phyloP scores from a whole-genome alignment of 2,113 vertebrate genomes.

The Ceratotherium simum region DNA sequence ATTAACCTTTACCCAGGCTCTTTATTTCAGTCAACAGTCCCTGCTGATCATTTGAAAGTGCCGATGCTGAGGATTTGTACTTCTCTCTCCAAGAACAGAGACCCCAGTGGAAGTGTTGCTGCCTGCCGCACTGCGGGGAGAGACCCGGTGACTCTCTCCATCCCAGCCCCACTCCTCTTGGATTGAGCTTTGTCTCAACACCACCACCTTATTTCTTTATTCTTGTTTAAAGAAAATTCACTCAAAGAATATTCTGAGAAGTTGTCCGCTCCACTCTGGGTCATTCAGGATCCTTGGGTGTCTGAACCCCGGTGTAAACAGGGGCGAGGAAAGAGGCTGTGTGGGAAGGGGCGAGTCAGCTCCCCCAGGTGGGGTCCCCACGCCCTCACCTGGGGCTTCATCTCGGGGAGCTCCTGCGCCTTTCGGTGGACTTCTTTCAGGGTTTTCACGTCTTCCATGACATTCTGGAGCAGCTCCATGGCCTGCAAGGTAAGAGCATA shows the following conservation, averaged over 20 bases:
- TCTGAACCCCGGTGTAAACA: neutral
- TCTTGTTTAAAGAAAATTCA: neutral
- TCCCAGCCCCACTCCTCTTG: neutral
- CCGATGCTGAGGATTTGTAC: too few relatives aligned
- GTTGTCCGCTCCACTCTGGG: neutral
- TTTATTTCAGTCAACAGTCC: too few relatives aligned
- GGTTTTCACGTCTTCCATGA: slow-evolving; percentile 79
- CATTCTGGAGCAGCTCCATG: slow-evolving; percentile 79
- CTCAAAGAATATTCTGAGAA: neutral
- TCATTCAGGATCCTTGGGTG: neutral
- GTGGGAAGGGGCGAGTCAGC: accelerated
- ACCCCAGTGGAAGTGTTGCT: neutral
- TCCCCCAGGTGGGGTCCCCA: slow-evolving; percentile 57
- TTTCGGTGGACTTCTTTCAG: slow-evolving; percentile 72
- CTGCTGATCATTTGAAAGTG: too few relatives aligned
- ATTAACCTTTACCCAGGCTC: too few relatives aligned
- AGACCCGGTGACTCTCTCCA: too few relatives aligned
- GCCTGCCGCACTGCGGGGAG: too few relatives aligned
- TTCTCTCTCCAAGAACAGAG: neutral
- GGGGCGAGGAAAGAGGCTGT: accelerated
- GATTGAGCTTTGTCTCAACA: neutral
- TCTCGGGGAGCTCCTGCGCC: accelerated
- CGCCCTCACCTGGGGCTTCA: slow-evolving; percentile 18
- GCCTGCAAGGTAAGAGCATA: slow-evolving; percentile 73
- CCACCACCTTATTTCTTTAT: neutral